Percentiles rank a stretch among this genome's conserved stretches.
Evolutionary conservation across 2,888 invertebrate genomes (phyloP).

Genomic region (Tuta absoluta): DNA sequence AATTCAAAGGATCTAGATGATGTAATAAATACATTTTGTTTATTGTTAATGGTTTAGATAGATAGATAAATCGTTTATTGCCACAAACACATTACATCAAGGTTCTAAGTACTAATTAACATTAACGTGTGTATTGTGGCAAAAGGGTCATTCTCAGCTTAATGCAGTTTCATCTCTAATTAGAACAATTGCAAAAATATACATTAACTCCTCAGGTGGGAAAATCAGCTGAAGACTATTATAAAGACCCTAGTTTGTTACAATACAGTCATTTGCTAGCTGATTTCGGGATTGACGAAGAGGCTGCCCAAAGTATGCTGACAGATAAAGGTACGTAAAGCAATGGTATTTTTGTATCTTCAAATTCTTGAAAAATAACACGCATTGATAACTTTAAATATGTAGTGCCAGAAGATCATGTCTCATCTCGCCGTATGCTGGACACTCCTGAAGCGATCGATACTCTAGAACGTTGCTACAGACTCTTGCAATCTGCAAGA

Average conservation of each 20-base stretch:
- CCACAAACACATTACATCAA: too few species aligned
- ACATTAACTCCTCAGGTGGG: constrained; percentile 82
- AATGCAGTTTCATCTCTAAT: too few species aligned
- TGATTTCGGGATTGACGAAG: constrained; percentile 86
- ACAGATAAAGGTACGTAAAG: constrained; percentile 87
- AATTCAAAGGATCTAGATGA: constrained; percentile 91
- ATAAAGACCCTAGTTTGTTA: constrained; percentile 84
- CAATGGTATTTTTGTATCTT: constrained; percentile 11
- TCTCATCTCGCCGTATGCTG: constrained; percentile 87
- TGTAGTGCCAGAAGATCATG: constrained; percentile 87
- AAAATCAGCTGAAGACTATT: constrained; percentile 89
- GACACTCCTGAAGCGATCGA: constrained; percentile 86
- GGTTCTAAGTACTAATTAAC: too few species aligned
- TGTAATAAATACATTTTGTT: constrained; percentile 77
- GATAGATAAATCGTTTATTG: too few species aligned
- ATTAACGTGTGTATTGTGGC: too few species aligned
- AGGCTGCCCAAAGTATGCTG: constrained; percentile 85
- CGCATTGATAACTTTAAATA: constrained; percentile 14
- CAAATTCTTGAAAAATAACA: constrained; percentile 20
- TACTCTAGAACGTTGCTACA: constrained; percentile 89
- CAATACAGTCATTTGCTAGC: constrained; percentile 85
- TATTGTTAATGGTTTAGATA: not conserved
- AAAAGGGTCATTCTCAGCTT: too few species aligned
- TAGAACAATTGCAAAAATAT: not conserved
- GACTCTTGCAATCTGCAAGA: constrained; percentile 83